Conservation (phyloP, 2,797 vertebrate genomes). For the Tadarida brasiliensis region DNA sequence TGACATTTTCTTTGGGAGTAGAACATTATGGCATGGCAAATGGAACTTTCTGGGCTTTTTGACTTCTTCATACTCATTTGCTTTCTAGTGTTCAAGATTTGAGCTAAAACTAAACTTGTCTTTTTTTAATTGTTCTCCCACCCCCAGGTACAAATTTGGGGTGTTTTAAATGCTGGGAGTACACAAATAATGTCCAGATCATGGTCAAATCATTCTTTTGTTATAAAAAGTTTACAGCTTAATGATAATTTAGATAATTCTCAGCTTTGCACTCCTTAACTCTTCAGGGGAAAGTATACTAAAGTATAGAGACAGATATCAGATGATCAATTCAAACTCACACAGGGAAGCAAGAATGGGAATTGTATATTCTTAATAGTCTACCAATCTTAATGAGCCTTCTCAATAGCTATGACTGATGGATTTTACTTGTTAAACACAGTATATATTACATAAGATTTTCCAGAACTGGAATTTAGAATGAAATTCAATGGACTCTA, state of each 20-base stretch:
- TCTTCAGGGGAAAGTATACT: constrained; percentile 27
- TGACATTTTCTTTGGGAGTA: constrained; percentile 69
- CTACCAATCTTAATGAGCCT: constrained; percentile 32
- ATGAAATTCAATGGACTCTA: neutral
- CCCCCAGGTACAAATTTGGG: neutral
- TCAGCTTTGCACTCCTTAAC: neutral
- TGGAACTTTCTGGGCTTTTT: constrained; percentile 58
- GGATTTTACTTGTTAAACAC: constrained; percentile 41
- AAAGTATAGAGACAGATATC: neutral
- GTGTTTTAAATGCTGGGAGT: neutral
- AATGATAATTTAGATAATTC: constrained; percentile 39
- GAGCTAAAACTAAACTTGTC: constrained; percentile 6
- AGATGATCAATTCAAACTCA: constrained; percentile 61
- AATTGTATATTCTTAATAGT: constrained; percentile 37
- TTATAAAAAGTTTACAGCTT: constrained; percentile 6
- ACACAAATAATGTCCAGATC: neutral
- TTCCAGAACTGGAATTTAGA: constrained; percentile 38
- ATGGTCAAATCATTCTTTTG: neutral
- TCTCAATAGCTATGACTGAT: constrained; percentile 49
- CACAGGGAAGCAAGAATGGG: neutral
- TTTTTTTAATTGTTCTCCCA: neutral
- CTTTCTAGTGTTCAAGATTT: constrained; percentile 59
- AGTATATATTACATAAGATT: neutral
- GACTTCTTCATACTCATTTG: constrained; percentile 52
- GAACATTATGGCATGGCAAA: constrained; percentile 9